These are phyloP conservation scores for Nomada ruficornis DNA, from an alignment of 2,888 invertebrate species.

Conservation along the genomic window DNA sequence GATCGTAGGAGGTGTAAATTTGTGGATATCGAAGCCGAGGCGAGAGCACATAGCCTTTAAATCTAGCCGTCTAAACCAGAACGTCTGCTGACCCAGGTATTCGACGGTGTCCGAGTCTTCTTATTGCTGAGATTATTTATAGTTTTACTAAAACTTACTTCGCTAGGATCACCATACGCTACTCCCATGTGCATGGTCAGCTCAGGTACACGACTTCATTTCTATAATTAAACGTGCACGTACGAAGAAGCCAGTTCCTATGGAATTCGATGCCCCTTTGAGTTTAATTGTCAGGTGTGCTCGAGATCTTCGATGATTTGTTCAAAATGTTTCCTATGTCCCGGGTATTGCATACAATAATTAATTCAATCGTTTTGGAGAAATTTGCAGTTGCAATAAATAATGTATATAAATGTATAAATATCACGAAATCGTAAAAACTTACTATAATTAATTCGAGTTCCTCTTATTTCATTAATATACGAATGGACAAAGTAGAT, in stretches of 20 bases:
- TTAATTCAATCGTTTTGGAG: too few relatives aligned
- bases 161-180: constrained; percentile 66
- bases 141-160: constrained; percentile 72
- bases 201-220: constrained; percentile 63
- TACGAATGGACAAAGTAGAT: too few relatives aligned
- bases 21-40: not conserved
- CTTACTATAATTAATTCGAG: too few relatives aligned
- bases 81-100: constrained; percentile 68
- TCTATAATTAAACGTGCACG: constrained; percentile 68
- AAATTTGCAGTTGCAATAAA: too few relatives aligned
- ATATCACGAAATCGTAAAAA: too few relatives aligned
- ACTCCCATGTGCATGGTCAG: constrained; percentile 59
- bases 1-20: not conserved
- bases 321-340: not conserved
- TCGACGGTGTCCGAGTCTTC: constrained; percentile 50
- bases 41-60: constrained; percentile 10
- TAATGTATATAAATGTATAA: too few relatives aligned
- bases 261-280: constrained; percentile 46
- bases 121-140: constrained; percentile 70
- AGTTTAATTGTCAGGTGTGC: constrained; percentile 33
- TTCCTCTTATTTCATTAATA: too few relatives aligned
- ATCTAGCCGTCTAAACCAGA: constrained; percentile 54
- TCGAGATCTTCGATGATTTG: not conserved
- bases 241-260: constrained; percentile 47
- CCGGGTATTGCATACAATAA: not conserved